Conservation (phyloP, 2,113 vertebrate genomes). For the Pygoscelis antarcticus region DNA sequence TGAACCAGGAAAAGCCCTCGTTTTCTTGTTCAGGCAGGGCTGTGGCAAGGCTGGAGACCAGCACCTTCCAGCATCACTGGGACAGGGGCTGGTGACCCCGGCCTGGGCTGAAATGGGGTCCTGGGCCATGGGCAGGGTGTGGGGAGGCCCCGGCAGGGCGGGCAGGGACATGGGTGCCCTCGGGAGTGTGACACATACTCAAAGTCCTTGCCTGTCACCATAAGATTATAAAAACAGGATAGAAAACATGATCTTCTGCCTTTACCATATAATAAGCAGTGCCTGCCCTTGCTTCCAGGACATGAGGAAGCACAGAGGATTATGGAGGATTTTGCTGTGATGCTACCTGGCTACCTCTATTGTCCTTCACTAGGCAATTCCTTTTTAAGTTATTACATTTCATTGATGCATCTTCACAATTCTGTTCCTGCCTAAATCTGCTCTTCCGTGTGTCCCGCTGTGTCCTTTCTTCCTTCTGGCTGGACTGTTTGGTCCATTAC, state of each 20-base stretch:
- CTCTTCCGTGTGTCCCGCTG: not conserved
- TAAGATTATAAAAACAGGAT: not conserved
- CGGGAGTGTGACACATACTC: rapidly evolving
- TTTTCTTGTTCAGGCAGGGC: not conserved
- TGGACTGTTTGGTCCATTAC: not conserved
- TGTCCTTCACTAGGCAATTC: not conserved
- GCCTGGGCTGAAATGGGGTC: not conserved
- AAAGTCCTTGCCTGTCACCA: not conserved
- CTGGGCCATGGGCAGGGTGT: not conserved
- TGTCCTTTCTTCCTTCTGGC: not conserved
- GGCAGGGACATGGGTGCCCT: not conserved
- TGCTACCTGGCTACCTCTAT: not conserved
- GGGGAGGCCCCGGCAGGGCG: rapidly evolving
- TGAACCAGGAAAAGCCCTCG: rapidly evolving
- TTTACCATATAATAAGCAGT: not conserved
- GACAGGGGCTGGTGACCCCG: not conserved
- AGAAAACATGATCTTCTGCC: not conserved
- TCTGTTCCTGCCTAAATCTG: not conserved
- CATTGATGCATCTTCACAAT: not conserved
- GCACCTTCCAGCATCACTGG: not conserved
- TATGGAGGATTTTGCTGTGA: not conserved
- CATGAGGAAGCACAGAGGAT: not conserved
- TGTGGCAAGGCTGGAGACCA: not conserved
- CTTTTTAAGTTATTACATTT: not conserved
- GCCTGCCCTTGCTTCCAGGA: not conserved